Evolutionary conservation across 2,888 invertebrate species (phyloP).

Genomic region (Cancer borealis): DNA sequence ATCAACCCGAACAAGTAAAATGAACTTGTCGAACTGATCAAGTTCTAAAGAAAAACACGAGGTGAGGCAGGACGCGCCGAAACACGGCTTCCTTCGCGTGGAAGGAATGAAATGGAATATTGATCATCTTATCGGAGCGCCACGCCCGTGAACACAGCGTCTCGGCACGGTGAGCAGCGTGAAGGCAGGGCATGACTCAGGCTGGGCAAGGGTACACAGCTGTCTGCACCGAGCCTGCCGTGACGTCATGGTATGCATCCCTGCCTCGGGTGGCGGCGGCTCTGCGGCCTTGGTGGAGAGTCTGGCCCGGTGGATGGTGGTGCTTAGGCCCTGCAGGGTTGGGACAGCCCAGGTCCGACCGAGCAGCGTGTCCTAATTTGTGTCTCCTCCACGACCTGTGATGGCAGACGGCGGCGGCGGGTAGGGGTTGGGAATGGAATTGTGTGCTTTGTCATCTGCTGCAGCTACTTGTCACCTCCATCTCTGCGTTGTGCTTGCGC

Average conservation of each 20-base stretch:
- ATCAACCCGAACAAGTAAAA: neutral
- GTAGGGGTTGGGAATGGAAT: neutral
- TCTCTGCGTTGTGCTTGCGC: neutral
- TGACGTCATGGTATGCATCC: neutral
- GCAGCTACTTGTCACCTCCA: neutral
- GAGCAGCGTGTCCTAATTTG: neutral
- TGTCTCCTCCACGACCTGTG: neutral
- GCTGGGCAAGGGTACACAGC: neutral
- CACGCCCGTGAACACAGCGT: neutral
- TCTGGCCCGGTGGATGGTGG: neutral
- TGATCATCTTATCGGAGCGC: neutral
- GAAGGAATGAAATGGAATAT: neutral
- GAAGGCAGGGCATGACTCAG: conserved; percentile 6
- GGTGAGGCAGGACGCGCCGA: neutral
- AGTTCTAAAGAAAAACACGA: neutral
- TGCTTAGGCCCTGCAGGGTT: neutral
- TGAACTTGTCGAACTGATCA: neutral
- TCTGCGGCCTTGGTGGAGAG: neutral
- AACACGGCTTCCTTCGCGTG: neutral
- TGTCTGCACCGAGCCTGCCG: neutral
- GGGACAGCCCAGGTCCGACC: neutral
- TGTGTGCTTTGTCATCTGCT: neutral
- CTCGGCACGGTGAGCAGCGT: neutral
- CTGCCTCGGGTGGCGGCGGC: neutral
- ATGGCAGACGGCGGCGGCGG: neutral